Evolutionary conservation across 2,888 invertebrate species (phyloP), one percentile per base, ranked within the genome.

Genomic region (Lordiphosa fenestrarum): DNA sequence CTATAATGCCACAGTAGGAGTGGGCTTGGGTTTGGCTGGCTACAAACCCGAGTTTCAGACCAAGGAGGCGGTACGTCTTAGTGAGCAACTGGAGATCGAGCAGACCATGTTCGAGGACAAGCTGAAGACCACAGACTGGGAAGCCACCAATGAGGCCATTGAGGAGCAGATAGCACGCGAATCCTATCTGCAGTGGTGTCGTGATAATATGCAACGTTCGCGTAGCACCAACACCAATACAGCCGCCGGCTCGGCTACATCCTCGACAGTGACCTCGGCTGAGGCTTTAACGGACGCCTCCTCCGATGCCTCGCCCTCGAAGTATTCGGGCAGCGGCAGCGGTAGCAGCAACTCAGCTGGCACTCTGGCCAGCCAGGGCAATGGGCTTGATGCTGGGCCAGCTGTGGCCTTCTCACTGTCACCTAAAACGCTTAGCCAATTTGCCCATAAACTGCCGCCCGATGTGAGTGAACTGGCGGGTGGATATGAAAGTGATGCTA

Each of bases 51-150:
- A 94, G 73, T 90, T 94, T 59, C 92, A 93, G 57, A 91, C 96
- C 77, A 92, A 92, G 48, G 95, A 95, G 87, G 95, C 95, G 9
- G 92, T 93, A 33, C 91, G 93, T 64, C 92, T 94, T 71, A 95
- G 95, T 75, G 96, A 96, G 89, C 93, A 95, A 69, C 89, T 93
- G 67, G 93, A 95, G 72, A 93, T 96, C 72, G 95, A 96, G 89
- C 94, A 95, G 93, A 94, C 95, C 1, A 97, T 97, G 96, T 91
- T 97, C 75, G 95, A 96, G 88, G 96, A 97, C 88, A 97, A 97
- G 88, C 89, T 96, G 44, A 92, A 94, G 80, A 96, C 96, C 63
- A 96, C 96, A 5, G 96, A 97, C 89, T 96, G 95, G 95, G 96
- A 97, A 88, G 94, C 96, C 6, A 97, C 96, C 0, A 95, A 95